A percentile compares a stretch with the other conserved stretches of the same genome.
These are phyloP conservation scores for Agriotes lineatus DNA, from an alignment of 2,888 invertebrate species.

Conservation along the genomic window DNA sequence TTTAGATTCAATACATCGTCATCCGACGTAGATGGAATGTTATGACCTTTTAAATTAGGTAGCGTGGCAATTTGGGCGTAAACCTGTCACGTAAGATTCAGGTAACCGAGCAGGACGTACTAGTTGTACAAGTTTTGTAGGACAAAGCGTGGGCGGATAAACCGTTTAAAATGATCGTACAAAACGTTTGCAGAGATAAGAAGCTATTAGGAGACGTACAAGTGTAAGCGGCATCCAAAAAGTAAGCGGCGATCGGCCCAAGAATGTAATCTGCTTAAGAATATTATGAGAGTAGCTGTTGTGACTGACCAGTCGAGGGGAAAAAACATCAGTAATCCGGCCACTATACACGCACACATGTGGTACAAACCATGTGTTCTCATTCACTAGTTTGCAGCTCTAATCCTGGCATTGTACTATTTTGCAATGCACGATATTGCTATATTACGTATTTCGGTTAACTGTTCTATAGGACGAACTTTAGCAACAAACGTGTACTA, in stretches of 20 bases:
- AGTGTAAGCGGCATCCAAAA: slow-evolving; percentile 48
- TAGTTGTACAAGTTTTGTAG: slow-evolving; percentile 31
- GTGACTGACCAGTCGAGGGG: slow-evolving; percentile 62
- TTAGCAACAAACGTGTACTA: too few relatives aligned
- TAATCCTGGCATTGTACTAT: slow-evolving; percentile 34
- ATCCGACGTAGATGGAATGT: too few relatives aligned
- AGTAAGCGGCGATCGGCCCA: slow-evolving; percentile 51
- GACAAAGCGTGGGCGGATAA: slow-evolving; percentile 61
- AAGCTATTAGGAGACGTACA: slow-evolving; percentile 55
- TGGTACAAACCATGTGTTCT: slow-evolving; percentile 43
- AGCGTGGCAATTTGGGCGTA: not conserved
- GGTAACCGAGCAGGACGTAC: slow-evolving; percentile 23
- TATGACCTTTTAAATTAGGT: not conserved
- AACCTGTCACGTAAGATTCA: slow-evolving; percentile 31
- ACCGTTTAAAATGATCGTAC: slow-evolving; percentile 63
- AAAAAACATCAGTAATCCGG: slow-evolving; percentile 62
- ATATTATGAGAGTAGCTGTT: slow-evolving; percentile 63
- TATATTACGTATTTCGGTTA: too few relatives aligned
- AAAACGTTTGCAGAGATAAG: slow-evolving; percentile 54
- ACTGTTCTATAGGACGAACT: too few relatives aligned
- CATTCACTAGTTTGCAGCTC: slow-evolving; percentile 34
- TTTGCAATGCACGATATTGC: too few relatives aligned
- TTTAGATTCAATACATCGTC: too few relatives aligned
- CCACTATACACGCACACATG: slow-evolving; percentile 51
- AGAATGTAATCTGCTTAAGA: slow-evolving; percentile 65